phyloP scores from a whole-genome alignment of 1,140 invertebrate species.

The Antheraea pernyi region DNA sequence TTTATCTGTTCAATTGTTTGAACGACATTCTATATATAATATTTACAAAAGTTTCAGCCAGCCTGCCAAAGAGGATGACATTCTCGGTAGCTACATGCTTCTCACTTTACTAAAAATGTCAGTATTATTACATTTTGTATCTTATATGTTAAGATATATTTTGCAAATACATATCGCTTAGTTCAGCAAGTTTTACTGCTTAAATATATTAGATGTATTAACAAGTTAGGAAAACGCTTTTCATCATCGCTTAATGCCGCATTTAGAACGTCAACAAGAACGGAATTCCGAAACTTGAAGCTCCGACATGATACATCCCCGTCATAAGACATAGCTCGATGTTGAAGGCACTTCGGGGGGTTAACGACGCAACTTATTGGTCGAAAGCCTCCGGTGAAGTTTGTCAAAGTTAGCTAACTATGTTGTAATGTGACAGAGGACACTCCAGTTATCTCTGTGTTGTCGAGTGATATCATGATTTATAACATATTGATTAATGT shows the following conservation, averaged over 20 bases:
- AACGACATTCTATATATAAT: too few species aligned
- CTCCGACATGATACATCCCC: constrained; percentile 12
- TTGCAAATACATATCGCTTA: too few species aligned
- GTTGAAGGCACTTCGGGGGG: constrained; percentile 25
- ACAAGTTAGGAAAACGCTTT: background rate
- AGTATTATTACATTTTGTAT: too few species aligned
- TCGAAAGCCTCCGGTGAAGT: constrained; percentile 27
- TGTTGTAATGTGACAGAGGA: constrained; percentile 38
- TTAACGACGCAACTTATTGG: constrained; percentile 44
- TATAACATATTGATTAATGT: too few species aligned
- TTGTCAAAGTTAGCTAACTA: constrained; percentile 33
- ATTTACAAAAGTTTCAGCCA: too few species aligned
- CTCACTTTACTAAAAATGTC: too few species aligned
- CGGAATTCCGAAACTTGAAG: background rate
- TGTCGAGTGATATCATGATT: background rate
- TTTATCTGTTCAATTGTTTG: too few species aligned
- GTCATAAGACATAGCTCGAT: constrained; percentile 13
- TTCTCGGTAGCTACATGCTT: too few species aligned
- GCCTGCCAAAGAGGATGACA: too few species aligned
- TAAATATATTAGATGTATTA: background rate
- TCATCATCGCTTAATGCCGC: background rate
- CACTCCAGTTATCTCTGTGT: background rate
- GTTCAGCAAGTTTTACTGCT: background rate
- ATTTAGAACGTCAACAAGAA: background rate
- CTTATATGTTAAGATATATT: too few species aligned